phyloP scores from a whole-genome alignment of 2,113 vertebrate species.

The Austrofundulus limnaeus region DNA sequence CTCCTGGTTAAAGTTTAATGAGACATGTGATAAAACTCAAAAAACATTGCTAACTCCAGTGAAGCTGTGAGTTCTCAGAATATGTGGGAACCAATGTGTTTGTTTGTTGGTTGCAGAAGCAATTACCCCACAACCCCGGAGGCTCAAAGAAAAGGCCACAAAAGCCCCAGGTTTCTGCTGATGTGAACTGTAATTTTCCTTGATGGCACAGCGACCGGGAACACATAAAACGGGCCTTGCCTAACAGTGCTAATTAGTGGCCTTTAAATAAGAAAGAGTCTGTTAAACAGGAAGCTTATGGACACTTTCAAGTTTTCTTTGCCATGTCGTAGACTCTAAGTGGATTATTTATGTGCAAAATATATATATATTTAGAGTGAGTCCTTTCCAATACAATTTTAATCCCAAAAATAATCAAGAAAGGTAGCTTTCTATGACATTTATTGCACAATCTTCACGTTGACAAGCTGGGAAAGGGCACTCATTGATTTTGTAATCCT shows the following conservation, averaged over 20 bases:
- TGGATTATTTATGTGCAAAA: too few species aligned
- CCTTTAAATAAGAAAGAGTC: not conserved
- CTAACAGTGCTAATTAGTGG: not conserved
- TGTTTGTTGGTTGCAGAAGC: not conserved
- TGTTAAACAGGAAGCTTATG: too few species aligned
- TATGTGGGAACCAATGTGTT: not conserved
- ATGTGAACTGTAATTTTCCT: not conserved
- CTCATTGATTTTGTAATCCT: slow-evolving; percentile 63
- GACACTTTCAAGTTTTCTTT: not conserved
- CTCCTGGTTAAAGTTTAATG: not conserved
- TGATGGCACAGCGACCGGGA: not conserved
- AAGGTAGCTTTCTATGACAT: slow-evolving; percentile 2
- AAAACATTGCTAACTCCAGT: not conserved
- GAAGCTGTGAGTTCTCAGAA: not conserved
- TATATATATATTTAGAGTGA: too few species aligned
- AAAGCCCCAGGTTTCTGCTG: not conserved
- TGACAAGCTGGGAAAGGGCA: slow-evolving; percentile 4
- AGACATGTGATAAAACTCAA: not conserved
- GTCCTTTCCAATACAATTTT: not conserved
- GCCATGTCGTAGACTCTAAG: too few species aligned
- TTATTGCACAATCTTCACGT: slow-evolving; percentile 27
- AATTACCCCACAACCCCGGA: not conserved
- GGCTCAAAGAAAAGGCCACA: not conserved
- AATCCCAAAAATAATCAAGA: not conserved
- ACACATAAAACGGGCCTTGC: not conserved